Evolutionary conservation across 2,797 vertebrate genomes (phyloP).

Genomic region (Siniperca obscura): DNA sequence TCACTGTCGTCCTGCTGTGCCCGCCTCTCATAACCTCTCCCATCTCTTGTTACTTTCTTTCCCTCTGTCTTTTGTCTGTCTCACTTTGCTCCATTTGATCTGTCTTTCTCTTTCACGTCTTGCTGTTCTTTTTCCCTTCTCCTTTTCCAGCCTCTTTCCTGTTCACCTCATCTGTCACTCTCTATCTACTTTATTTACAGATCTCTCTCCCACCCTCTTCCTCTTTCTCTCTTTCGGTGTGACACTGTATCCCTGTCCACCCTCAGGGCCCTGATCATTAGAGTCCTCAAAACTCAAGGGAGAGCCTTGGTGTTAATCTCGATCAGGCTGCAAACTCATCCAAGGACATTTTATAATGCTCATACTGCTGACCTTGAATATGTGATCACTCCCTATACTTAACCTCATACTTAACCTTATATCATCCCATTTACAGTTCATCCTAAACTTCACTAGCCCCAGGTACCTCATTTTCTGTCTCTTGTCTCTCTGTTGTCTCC

Average conservation of each 20-base stretch:
- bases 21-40: conserved; percentile 28
- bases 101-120: conserved; percentile 17
- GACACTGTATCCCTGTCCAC: conserved; percentile 9
- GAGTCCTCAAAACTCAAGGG: conserved; percentile 34
- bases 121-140: background rate
- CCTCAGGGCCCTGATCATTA: conserved; percentile 14
- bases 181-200: conserved; percentile 29
- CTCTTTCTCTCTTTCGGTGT: background rate
- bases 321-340: conserved; percentile 3
- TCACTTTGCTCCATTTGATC: conserved; percentile 40
- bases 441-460: background rate
- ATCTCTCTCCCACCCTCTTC: background rate
- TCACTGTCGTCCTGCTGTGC: conserved; percentile 24
- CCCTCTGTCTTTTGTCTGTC: conserved; percentile 11
- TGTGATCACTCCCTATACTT: conserved; percentile 28
- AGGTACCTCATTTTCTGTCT: conserved; percentile 9
- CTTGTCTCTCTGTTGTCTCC: background rate
- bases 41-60: conserved; percentile 24
- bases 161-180: conserved; percentile 25
- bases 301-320: conserved; percentile 19
- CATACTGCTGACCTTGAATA: conserved; percentile 58
- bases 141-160: conserved; percentile 20
- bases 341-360: conserved; percentile 5
- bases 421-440: conserved; percentile 55
- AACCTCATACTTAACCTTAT: background rate